Base-by-base conservation (phyloP, 2,797 vertebrate genomes). In the Chromis chromis region DNA sequence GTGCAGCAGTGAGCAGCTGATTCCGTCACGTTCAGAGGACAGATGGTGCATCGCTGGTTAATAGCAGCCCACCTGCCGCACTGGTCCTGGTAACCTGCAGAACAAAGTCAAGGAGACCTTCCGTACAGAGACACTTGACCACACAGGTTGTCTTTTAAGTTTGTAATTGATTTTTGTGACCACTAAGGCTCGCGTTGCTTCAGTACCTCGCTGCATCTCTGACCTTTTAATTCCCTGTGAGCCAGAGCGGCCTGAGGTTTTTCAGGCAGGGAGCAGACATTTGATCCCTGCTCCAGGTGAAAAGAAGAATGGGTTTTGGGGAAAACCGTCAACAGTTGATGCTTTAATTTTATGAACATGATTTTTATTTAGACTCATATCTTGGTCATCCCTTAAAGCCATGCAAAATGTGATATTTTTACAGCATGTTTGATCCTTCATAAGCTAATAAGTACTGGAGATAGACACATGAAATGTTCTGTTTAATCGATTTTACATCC, bases 141-240 rank as follows among this genome's bases (percentile, higher is more conserved):
- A 14, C 52, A 56, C 56, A 14, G 46, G 40, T 57, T 31, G 19
- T 21, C 25, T 44, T 42, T 50, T 24, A 61, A 2, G 19, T 52
- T 63, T 21, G 0, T 0, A 19, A 80, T 82, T 10, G 67, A 78
- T 83, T 76, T 77, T 27, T 62, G 39, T 65, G 40, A 70, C 73
- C 65, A 74, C 8, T 0, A 13, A 19, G 57, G 40, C 49, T 79
- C 52, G 13, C 58, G 67, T 64, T 78, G 40, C 33, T 70, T 14
- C 24, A 53, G 65, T 14, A 33, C 14, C 8, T 58, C 11, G 6
- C 12, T 61, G 62, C 31, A 42, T 48, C 62, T 19, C 25, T 74
- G 55, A 85, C 59, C 77, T 71, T 62, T 44, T 77, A 48, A 78
- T 67, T 56, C 49, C 1, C 53, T 4, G 0, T 0, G 8, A 71